Evolutionary conservation across 2,888 invertebrate species (phyloP), one percentile per base, ranked within the genome.

Genomic region (Epirrita christyi): DNA sequence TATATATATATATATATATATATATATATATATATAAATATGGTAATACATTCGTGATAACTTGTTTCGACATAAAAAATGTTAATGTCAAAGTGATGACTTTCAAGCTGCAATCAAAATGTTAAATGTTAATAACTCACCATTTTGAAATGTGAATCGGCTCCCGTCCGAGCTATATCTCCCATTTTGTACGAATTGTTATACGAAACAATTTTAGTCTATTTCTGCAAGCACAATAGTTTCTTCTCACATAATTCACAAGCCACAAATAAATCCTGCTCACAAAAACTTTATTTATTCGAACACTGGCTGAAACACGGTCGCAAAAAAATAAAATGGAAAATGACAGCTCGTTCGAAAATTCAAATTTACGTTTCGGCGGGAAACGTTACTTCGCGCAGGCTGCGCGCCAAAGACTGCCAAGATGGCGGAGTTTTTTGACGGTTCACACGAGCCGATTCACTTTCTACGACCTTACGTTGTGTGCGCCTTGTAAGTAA

Each of bases 401-500:
- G 77, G 70, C 85, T 75, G 83, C 88, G 86, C 88, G 81, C 85
- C 83, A 84, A 81, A 83, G 88, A 92, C 91, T 92, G 88, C 77
- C 84, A 89, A 90, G 83, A 91, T 88, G 89, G 90, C 86, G 87
- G 86, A 70, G 84, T 90, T 89, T 88, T 92, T 90, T 86, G 90
- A 88, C 85, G 85, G 88, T 90, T 92, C 91, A 91, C 91, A 90
- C 88, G 82, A 88, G 89, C 82, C 91, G 84, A 89, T 90, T 92
- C 90, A 92, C 91, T 92, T 92, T 92, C 91, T 92, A 92, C 90
- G 91, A 91, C 91, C 91, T 92, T 91, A 92, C 83, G 82, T 84
- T 86, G 86, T 89, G 86, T 89, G 86, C 83, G 86, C 84, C 86
- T 86, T 80, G 82, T 87, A 88, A 90, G 82, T 89, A 90, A 92